These are phyloP conservation scores for Lacerta agilis DNA, from an alignment of 2,797 vertebrate genomes.

Conservation along the genomic window DNA sequence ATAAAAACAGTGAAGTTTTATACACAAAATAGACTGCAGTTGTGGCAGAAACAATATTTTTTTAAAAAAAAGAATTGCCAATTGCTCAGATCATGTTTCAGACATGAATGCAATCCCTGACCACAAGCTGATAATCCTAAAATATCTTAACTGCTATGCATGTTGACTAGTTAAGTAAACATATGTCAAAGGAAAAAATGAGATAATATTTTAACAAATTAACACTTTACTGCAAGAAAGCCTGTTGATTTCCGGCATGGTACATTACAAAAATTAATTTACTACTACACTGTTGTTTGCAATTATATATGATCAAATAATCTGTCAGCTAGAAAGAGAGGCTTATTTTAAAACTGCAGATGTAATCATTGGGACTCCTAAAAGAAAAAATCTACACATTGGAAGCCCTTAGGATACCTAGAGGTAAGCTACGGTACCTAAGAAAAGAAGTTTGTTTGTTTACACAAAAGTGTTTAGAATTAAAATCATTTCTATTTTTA, in stretches of 20 bases:
- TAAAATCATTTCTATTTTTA: background rate
- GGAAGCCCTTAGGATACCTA: background rate
- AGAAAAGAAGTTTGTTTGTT: background rate
- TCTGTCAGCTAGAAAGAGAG: background rate
- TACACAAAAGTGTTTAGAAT: background rate
- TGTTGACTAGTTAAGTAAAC: conserved; percentile 14
- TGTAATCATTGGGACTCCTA: background rate
- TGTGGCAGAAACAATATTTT: background rate
- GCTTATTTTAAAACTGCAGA: background rate
- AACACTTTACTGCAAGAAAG: conserved; percentile 6
- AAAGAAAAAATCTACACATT: background rate
- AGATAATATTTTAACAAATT: conserved; percentile 28
- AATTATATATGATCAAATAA: conserved; percentile 13
- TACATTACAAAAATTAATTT: background rate
- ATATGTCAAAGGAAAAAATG: conserved; percentile 4
- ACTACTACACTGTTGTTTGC: background rate
- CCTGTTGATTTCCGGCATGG: background rate
- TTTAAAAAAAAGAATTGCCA: background rate
- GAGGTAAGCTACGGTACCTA: background rate
- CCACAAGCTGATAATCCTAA: conserved; percentile 42
- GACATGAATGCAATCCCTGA: conserved; percentile 19
- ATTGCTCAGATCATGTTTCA: conserved; percentile 29
- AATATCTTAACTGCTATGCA: conserved; percentile 45
- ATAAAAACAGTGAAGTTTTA: background rate
- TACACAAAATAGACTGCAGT: background rate